These are phyloP conservation scores for Chelonus insularis DNA, from an alignment of 1,140 invertebrate species.

Conservation along the genomic window DNA sequence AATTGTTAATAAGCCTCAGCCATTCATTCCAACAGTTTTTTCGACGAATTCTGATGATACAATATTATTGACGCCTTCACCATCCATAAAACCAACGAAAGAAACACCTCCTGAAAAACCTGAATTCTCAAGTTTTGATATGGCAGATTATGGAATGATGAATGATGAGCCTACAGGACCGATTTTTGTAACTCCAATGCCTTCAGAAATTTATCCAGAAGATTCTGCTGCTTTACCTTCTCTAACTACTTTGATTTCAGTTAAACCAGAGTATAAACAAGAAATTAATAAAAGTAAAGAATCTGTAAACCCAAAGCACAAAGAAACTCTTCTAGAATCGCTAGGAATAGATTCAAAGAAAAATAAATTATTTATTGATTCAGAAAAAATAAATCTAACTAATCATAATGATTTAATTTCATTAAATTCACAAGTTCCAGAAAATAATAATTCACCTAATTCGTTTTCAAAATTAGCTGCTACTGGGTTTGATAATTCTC, in stretches of 20 bases:
- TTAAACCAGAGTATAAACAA: constrained; percentile 20
- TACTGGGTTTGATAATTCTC: constrained; percentile 32
- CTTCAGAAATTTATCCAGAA: constrained; percentile 18
- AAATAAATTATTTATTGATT: not conserved
- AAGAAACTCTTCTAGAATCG: constrained; percentile 53
- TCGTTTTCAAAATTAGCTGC: constrained; percentile 31
- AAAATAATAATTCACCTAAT: constrained; percentile 24
- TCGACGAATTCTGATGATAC: not conserved
- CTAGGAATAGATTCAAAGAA: constrained; percentile 46
- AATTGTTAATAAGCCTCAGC: not conserved
- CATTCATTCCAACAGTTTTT: constrained; percentile 39
- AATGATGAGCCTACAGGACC: constrained; percentile 32
- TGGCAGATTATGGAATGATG: constrained; percentile 20
- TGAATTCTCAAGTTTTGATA: constrained; percentile 6
- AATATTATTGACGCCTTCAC: not conserved
- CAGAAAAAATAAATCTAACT: constrained; percentile 30
- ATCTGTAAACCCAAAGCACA: constrained; percentile 51
- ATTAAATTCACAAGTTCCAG: constrained; percentile 27
- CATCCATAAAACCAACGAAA: not conserved
- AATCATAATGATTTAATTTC: constrained; percentile 31
- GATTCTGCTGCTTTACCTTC: not conserved
- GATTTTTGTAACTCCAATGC: constrained; percentile 50
- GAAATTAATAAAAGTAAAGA: constrained; percentile 33
- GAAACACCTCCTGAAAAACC: not conserved
- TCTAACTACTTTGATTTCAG: constrained; percentile 26